Evolutionary conservation across 2,113 vertebrate species (phyloP).

Genomic region (Scortum barcoo): DNA sequence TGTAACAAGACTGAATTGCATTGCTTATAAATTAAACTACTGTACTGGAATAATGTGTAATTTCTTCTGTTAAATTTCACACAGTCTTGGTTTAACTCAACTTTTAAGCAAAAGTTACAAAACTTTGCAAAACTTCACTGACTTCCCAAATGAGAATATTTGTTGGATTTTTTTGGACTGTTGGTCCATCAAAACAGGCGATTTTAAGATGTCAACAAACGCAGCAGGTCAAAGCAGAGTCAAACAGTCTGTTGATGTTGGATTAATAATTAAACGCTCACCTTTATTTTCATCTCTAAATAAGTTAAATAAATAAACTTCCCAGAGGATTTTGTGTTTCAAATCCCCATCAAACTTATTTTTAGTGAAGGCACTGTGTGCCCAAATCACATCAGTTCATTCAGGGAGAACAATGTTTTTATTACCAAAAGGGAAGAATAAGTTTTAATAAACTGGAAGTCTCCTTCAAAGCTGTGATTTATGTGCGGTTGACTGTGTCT

Average conservation of each 20-base stretch:
- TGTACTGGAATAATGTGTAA: background rate
- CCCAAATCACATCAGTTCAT: background rate
- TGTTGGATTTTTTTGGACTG: background rate
- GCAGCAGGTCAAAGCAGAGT: background rate
- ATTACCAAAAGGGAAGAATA: background rate
- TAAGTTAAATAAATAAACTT: background rate
- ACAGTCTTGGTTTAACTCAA: background rate
- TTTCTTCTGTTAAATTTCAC: background rate
- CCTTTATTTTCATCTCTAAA: background rate
- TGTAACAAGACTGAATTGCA: background rate
- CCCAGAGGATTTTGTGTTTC: background rate
- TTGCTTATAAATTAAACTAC: background rate
- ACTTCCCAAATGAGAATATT: no score
- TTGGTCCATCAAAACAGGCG: background rate
- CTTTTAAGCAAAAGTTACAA: background rate
- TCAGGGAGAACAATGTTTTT: background rate
- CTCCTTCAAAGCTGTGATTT: background rate
- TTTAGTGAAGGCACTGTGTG: background rate
- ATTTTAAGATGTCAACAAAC: background rate
- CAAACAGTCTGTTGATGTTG: background rate
- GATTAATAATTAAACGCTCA: background rate
- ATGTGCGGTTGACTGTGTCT: background rate
- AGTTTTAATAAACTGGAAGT: background rate
- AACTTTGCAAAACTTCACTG: background rate
- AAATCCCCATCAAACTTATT: background rate